These are phyloP conservation scores for Amblyteles armatorius DNA, from an alignment of 2,888 invertebrate genomes.

Conservation along the genomic window DNA sequence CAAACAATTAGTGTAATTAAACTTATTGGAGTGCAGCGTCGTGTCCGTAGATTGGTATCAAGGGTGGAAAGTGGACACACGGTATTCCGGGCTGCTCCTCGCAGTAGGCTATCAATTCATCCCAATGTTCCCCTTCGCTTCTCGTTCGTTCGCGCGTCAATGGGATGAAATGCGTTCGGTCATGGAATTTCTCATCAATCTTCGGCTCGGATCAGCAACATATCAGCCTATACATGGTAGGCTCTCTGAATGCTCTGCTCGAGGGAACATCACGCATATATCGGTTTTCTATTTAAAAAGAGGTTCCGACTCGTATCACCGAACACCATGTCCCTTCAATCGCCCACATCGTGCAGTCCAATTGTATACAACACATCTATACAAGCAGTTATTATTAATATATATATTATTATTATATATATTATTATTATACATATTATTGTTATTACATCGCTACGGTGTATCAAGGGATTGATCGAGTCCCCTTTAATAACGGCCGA, in stretches of 20 bases:
- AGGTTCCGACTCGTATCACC: constrained; percentile 24
- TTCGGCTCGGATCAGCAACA: constrained; percentile 23
- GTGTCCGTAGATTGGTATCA: constrained; percentile 40
- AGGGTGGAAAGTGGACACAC: constrained; percentile 23
- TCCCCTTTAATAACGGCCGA: constrained; percentile 24
- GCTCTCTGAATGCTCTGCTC: neutral
- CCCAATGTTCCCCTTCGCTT: constrained; percentile 45
- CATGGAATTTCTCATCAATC: constrained; percentile 56
- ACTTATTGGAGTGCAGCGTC: constrained; percentile 36
- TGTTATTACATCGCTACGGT: neutral
- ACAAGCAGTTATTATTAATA: neutral
- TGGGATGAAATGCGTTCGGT: constrained; percentile 55
- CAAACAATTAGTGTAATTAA: constrained; percentile 53
- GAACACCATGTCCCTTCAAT: neutral
- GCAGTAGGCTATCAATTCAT: constrained; percentile 47
- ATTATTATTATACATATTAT: neutral
- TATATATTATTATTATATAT: neutral
- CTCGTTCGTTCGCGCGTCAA: constrained; percentile 39
- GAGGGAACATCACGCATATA: constrained; percentile 10
- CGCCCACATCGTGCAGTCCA: constrained; percentile 2
- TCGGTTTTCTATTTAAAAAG: constrained; percentile 34
- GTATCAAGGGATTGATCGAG: neutral
- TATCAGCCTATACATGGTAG: constrained; percentile 17
- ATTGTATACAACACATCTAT: neutral
- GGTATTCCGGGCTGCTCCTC: constrained; percentile 19